These are phyloP conservation scores for Hyperoplus immaculatus DNA, from an alignment of 2,797 vertebrate genomes.

Conservation along the genomic window DNA sequence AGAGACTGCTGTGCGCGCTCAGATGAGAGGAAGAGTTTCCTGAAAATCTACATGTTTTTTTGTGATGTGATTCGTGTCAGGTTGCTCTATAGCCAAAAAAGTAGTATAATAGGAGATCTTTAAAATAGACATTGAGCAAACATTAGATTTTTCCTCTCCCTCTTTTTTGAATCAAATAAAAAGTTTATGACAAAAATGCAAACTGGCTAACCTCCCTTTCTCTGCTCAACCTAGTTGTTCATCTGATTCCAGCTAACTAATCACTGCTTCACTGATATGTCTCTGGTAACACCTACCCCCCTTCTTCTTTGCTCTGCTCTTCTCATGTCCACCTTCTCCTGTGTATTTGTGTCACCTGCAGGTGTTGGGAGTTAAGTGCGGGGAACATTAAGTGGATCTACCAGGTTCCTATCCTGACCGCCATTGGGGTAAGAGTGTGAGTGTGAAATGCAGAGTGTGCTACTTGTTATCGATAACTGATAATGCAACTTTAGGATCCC, in stretches of 20 bases:
- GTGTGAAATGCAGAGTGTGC: neutral
- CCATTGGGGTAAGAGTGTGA: slow-evolving; percentile 88
- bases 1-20: too few relatives aligned
- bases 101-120: too few relatives aligned
- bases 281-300: too few relatives aligned
- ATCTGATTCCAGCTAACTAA: neutral
- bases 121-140: too few relatives aligned
- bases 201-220: neutral
- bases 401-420: slow-evolving; percentile 90
- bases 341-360: slow-evolving; percentile 58
- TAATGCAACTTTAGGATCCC: neutral
- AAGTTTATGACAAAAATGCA: neutral
- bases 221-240: neutral
- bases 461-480: neutral
- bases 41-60: too few relatives aligned
- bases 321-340: slow-evolving; percentile 17
- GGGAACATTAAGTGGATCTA: slow-evolving; percentile 93
- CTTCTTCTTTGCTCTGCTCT: neutral
- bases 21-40: too few relatives aligned
- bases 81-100: too few relatives aligned
- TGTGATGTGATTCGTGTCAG: too few relatives aligned
- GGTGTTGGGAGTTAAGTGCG: slow-evolving; percentile 96
- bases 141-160: neutral
- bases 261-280: neutral
- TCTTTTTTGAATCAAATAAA: neutral